Evolutionary conservation across 2,888 invertebrate genomes (phyloP), one percentile per base, ranked within the genome.

Genomic region (Podabrus alpinus): DNA sequence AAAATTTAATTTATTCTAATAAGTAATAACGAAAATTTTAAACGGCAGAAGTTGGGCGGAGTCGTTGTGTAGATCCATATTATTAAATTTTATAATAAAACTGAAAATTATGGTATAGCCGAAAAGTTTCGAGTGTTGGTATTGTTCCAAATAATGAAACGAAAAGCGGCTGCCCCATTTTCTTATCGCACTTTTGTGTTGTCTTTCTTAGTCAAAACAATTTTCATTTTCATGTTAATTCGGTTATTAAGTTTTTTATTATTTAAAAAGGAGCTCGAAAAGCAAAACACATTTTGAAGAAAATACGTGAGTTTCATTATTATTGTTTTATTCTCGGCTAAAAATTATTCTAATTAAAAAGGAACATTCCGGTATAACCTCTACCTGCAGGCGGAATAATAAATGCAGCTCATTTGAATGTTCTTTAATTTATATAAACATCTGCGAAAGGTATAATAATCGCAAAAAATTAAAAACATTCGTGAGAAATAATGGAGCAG

Each of bases 1-100:
- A 78, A 77, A 77, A 68, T 75, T 77, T 78, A 77, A 79, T 77
- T 70, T 67, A 74, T 74, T 74, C 69, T 68, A 69, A 13, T 66
- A 62, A 21, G 64, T 68, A 73, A 73, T 59, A 64, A 64, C 66
- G 61, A 74, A 73, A 66, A 24, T 69, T 69, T 59, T 62, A 62
- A 72, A 62, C 61, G 15, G 15, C 62, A 19, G 19, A 66, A 45
- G n/a, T 17, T 24, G 73, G 73, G 73, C 61, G 73, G 73, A 70
- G 59, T 17, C 24, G 61, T n/a, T 19, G 66, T 73, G 66, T 59
- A 45, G 62, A 68, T 29, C 62, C 15, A 29, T 64, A 19, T 15
- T 45, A 74, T 74, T 74, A 74, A 66, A 70, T 69, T 70, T 70
- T 67, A 68, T 70, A 45, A 71, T 67, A 71, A 71, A 60, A 66